Base-by-base conservation (phyloP, 2,113 vertebrate genomes). In the Paraplagusia blochii region DNA sequence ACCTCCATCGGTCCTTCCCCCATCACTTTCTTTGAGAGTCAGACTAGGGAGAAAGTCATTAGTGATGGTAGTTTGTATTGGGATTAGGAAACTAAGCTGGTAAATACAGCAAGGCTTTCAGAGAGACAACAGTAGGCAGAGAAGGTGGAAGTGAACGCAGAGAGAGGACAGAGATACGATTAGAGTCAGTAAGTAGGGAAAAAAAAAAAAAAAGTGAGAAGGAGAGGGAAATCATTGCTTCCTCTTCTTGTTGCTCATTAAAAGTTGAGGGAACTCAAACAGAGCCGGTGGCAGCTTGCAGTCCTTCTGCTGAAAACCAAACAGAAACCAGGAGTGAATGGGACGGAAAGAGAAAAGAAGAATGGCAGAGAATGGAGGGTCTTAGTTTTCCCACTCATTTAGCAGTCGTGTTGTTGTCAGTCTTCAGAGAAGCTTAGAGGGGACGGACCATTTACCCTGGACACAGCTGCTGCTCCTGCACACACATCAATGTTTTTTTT, bases 221-320 rank as follows among this genome's bases (percentile, higher is more conserved):
- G 6, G 22, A 29, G 22, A 29, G n/a, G n/a, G 22, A 29, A 29
- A 29, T 29, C 22, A 29, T 29, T 29, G 22, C 22, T 29, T 29
- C 65, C 48, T 76, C 69, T 55, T 70, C 75, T 69, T 43, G 48
- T 7, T 76, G 66, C 77, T 88, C 82, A 88, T 86, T 86, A 84
- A 86, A 82, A 81, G 84, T 72, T 82, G 82, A 73, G 79, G 80
- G 77, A 83, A 82, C 53, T 83, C 84, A 88, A 88, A 88, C 84
- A 88, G 73, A 76, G 77, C 65, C 46, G 82, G 82, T 62, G 82
- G 86, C 86, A 86, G 86, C 86, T 88, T 82, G 84, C 61, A 50
- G 66, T 48, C 70, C 57, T 61, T 58, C 76, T 69, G 72, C 74
- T 35, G 69, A 44, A 84, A 85, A 80, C 66, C 81, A 87, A 88